These are phyloP conservation scores for Dicrurus megarhynchus DNA, from an alignment of 2,113 vertebrate genomes.

Conservation along the genomic window DNA sequence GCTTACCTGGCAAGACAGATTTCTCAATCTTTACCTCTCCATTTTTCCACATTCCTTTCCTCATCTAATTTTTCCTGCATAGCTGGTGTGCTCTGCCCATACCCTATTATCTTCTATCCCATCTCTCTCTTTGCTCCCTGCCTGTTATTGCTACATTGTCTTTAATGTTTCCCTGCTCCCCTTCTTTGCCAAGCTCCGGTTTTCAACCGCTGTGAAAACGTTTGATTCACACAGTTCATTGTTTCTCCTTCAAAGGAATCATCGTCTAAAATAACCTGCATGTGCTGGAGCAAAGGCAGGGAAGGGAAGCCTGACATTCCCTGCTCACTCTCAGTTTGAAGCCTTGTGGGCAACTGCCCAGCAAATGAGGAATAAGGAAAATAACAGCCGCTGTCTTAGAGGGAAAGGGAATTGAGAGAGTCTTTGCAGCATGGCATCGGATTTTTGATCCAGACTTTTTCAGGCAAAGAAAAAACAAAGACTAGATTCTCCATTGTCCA, in stretches of 20 bases:
- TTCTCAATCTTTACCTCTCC: constrained; percentile 7
- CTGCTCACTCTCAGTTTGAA: background rate
- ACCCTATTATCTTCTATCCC: constrained; percentile 1
- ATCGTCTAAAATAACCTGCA: background rate
- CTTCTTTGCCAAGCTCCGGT: background rate
- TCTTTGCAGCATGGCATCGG: background rate
- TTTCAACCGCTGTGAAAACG: background rate
- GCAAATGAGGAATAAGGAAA: background rate
- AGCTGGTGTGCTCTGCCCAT: background rate
- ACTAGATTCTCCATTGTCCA: background rate
- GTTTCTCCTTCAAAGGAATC: background rate
- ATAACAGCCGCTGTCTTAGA: background rate
- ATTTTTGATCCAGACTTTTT: background rate
- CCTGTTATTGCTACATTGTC: background rate
- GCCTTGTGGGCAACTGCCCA: background rate
- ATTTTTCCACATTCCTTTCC: constrained; percentile 39
- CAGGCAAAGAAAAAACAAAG: background rate
- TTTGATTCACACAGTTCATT: constrained; percentile 4
- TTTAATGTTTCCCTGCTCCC: background rate
- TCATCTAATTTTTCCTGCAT: constrained; percentile 10
- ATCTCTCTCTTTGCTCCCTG: constrained; percentile 18
- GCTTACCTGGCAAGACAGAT: background rate
- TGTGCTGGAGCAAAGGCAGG: background rate
- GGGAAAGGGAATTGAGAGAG: background rate
- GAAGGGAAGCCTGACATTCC: background rate